These are phyloP conservation scores for Pecten maximus DNA, from an alignment of 2,888 invertebrate genomes.

Conservation along the genomic window DNA sequence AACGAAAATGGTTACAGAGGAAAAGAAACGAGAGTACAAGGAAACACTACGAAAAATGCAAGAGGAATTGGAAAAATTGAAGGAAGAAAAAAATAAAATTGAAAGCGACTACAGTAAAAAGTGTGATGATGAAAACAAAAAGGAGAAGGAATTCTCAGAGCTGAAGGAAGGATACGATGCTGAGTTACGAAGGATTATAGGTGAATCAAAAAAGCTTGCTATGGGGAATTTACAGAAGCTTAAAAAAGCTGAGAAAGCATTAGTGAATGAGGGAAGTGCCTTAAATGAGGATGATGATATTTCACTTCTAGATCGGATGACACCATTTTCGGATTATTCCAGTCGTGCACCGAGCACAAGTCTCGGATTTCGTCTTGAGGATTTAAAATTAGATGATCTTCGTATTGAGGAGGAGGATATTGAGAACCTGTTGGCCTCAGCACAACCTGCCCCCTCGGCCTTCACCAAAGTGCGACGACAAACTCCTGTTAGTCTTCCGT, in stretches of 20 bases:
- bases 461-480: background rate
- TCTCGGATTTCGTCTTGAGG: constrained; percentile 59
- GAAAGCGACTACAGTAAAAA: constrained; percentile 65
- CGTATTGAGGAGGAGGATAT: constrained; percentile 52
- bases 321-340: constrained; percentile 53
- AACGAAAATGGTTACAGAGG: constrained; percentile 68
- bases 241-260: constrained; percentile 73
- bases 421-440: constrained; percentile 65
- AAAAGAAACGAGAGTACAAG: constrained; percentile 67
- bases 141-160: constrained; percentile 68
- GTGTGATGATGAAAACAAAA: constrained; percentile 66
- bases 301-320: constrained; percentile 46
- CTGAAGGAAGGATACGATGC: constrained; percentile 72
- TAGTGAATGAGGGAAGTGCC: constrained; percentile 63
- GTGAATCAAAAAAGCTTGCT: constrained; percentile 74
- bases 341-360: constrained; percentile 66
- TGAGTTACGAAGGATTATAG: constrained; percentile 71
- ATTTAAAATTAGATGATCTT: constrained; percentile 63
- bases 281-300: constrained; percentile 69
- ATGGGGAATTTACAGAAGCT: constrained; percentile 75
- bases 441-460: constrained; percentile 60
- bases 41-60: constrained; percentile 64
- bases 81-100: constrained; percentile 63
- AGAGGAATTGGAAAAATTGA: constrained; percentile 66
- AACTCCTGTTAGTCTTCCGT: constrained; percentile 35